Conservation (phyloP, 1,140 invertebrate species). For the Nautilus pompilius region DNA sequence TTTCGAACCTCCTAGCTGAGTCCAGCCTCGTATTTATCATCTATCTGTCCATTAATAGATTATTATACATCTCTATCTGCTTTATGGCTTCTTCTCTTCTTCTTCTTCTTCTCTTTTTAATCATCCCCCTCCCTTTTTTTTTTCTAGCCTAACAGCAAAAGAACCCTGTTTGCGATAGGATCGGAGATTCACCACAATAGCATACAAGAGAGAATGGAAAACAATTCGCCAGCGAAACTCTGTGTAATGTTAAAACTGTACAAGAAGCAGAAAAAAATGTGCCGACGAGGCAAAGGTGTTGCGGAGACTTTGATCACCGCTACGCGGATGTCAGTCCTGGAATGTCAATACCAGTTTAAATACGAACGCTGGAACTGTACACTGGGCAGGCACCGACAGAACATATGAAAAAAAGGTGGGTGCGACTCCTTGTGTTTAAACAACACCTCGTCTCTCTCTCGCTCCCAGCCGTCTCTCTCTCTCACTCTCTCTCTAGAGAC, state of each 20-base stretch:
- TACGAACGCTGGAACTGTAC: slow-evolving; percentile 53
- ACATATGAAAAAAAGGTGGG: slow-evolving; percentile 37
- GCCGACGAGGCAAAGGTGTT: slow-evolving; percentile 29
- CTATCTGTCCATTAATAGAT: too few relatives aligned
- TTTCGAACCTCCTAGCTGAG: too few relatives aligned
- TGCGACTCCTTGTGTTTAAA: too few relatives aligned
- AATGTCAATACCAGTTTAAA: slow-evolving; percentile 50
- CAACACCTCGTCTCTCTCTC: too few relatives aligned
- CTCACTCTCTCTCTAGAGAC: too few relatives aligned
- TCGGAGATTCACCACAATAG: neutral
- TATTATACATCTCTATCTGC: too few relatives aligned
- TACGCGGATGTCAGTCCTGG: slow-evolving; percentile 37
- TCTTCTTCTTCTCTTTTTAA: too few relatives aligned
- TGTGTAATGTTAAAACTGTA: slow-evolving; percentile 38
- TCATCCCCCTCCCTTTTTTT: too few relatives aligned
- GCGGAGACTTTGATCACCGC: slow-evolving; percentile 32
- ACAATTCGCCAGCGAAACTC: slow-evolving; percentile 17
- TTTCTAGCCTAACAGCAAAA: slow-evolving; percentile 11
- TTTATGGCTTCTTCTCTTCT: too few relatives aligned
- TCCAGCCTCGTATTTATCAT: too few relatives aligned
- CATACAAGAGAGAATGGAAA: slow-evolving; percentile 1
- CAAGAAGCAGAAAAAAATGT: slow-evolving; percentile 38
- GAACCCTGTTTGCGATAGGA: slow-evolving; percentile 6
- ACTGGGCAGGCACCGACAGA: slow-evolving; percentile 31
- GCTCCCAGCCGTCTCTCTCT: too few relatives aligned